phyloP scores from a whole-genome alignment of 2,113 vertebrate species.

The Pterophyllum scalare region DNA sequence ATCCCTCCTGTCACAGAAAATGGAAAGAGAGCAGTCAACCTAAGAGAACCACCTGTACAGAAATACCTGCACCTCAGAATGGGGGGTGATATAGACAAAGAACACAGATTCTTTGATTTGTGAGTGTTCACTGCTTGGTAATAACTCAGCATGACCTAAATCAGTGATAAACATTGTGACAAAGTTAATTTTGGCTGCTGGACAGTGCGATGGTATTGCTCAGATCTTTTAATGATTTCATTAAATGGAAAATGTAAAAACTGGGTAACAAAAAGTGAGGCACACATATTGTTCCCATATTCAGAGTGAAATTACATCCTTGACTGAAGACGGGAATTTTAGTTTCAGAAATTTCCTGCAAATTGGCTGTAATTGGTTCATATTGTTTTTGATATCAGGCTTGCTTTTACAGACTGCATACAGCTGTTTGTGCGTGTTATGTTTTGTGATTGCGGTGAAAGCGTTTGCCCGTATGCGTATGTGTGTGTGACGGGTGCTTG shows the following conservation, averaged over 20 bases:
- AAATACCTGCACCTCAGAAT: too few species aligned
- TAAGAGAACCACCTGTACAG: too few species aligned
- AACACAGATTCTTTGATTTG: too few species aligned
- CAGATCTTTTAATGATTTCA: not conserved
- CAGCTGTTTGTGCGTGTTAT: conserved; percentile 27
- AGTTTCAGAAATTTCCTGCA: conserved; percentile 15
- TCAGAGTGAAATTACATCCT: not conserved
- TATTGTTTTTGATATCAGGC: conserved; percentile 29
- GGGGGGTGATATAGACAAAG: too few species aligned
- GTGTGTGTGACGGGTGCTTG: conserved; percentile 50
- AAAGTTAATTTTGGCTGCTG: not conserved
- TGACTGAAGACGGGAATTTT: not conserved
- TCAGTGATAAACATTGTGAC: not conserved
- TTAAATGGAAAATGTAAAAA: conserved; percentile 1
- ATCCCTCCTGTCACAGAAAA: too few species aligned
- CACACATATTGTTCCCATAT: conserved; percentile 1
- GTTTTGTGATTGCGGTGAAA: conserved; percentile 17
- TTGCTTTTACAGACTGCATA: conserved; percentile 20
- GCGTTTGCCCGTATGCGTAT: conserved; percentile 15
- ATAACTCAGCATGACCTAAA: not conserved
- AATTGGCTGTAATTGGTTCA: conserved; percentile 35
- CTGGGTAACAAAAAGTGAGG: not conserved
- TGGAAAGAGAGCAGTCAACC: too few species aligned
- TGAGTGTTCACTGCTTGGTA: not conserved
- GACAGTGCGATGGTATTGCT: not conserved